phyloP scores from a whole-genome alignment of 2,888 invertebrate genomes.

The Ochropleura plecta region DNA sequence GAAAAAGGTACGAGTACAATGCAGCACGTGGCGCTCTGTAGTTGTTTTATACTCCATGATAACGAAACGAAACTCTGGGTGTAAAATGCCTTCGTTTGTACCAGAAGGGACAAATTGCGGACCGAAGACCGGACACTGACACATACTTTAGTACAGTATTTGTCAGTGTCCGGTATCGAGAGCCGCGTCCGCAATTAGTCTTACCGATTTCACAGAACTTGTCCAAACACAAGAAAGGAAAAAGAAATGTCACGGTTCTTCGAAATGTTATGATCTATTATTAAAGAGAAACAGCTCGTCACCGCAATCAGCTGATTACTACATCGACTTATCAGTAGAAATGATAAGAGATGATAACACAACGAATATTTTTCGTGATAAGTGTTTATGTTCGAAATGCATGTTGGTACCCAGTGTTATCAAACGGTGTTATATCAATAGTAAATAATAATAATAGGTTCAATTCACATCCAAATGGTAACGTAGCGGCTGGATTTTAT shows the following conservation, averaged over 20 bases:
- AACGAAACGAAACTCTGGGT: neutral
- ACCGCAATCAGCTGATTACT: slow-evolving; percentile 60
- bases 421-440: slow-evolving; percentile 45
- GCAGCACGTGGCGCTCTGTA: slow-evolving; percentile 11
- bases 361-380: slow-evolving; percentile 51
- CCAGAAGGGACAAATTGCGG: neutral
- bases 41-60: neutral
- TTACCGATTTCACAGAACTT: neutral
- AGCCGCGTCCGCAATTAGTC: neutral
- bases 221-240: neutral
- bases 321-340: slow-evolving; percentile 27
- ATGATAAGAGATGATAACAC: slow-evolving; percentile 48
- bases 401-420: slow-evolving; percentile 32
- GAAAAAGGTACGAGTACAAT: neutral
- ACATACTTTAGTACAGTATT: neutral
- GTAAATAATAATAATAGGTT: slow-evolving; percentile 35
- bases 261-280: slow-evolving; percentile 46
- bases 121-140: neutral
- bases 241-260: slow-evolving; percentile 14
- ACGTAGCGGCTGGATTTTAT: no score
- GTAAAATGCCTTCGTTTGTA: neutral
- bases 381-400: slow-evolving; percentile 35
- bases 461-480: no score
- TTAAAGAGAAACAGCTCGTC: slow-evolving; percentile 32
- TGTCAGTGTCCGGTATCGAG: neutral